phyloP scores from a whole-genome alignment of 2,113 vertebrate species.

The Corvus hawaiiensis region DNA sequence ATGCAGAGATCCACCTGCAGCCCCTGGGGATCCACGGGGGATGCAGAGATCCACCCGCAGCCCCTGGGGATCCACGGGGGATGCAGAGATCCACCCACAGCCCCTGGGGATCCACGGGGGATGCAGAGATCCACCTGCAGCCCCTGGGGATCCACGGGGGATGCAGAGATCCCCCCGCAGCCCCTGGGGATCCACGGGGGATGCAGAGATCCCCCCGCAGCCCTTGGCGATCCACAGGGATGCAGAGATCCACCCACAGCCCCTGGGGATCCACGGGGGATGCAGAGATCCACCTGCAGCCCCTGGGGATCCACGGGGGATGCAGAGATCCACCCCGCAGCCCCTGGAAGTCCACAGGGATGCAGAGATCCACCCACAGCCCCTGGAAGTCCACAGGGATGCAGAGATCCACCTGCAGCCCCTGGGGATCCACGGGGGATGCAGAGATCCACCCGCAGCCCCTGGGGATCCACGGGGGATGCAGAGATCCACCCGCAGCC shows the following conservation, averaged over 20 bases:
- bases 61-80: neutral
- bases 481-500: too few relatives aligned
- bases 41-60: too few relatives aligned
- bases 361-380: too few relatives aligned
- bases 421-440: neutral
- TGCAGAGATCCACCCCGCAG: neutral
- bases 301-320: neutral
- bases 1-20: neutral
- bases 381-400: neutral
- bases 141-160: too few relatives aligned
- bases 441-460: neutral
- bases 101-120: too few relatives aligned
- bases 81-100: neutral
- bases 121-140: neutral
- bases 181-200: neutral
- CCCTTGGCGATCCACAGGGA: too few relatives aligned
- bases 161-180: too few relatives aligned
- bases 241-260: neutral
- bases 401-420: neutral
- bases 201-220: neutral
- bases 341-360: too few relatives aligned
- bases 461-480: too few relatives aligned
- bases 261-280: too few relatives aligned
- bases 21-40: too few relatives aligned
- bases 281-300: too few relatives aligned